A percentile compares a stretch with the other conserved stretches of the same genome.
Conservation (phyloP, 92 coral and sea anemone species). For the Zoanthus sansibaricus region DNA sequence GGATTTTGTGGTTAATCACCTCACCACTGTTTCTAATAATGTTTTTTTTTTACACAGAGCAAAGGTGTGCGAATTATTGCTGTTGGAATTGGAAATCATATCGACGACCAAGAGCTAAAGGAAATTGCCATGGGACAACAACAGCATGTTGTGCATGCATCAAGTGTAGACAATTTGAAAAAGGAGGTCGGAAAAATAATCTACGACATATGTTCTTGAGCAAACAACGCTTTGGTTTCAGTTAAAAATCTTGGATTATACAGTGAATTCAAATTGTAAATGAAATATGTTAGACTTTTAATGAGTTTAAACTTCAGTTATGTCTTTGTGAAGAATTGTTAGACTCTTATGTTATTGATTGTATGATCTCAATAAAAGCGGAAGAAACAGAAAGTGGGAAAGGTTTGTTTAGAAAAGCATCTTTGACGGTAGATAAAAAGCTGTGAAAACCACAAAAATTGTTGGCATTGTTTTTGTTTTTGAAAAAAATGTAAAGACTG, state of each 20-base stretch:
- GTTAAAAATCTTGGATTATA: not conserved
- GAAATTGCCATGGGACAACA: conserved; percentile 35
- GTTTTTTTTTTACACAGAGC: not conserved
- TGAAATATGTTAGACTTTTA: not conserved
- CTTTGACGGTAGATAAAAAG: too few relatives aligned
- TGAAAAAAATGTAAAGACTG: too few relatives aligned
- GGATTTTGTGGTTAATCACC: too few relatives aligned
- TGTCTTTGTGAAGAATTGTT: not conserved
- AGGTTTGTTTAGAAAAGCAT: too few relatives aligned
- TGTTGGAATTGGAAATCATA: conserved; percentile 25
- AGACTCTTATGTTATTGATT: not conserved
- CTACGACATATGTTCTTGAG: conserved; percentile 37
- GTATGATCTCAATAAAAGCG: not conserved
- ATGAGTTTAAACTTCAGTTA: not conserved
- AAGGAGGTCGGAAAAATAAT: conserved; percentile 34
- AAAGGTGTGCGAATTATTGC: conserved; percentile 36
- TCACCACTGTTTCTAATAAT: not conserved
- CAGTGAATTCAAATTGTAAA: too few relatives aligned
- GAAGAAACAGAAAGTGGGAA: not conserved
- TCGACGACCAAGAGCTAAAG: conserved; percentile 13
- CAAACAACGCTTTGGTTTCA: not conserved
- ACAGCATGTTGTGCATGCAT: conserved; percentile 35
- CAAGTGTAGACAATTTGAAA: conserved; percentile 35
- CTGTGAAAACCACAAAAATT: too few relatives aligned
- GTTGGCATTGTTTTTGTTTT: too few relatives aligned